These are phyloP conservation scores for Nineta flava DNA, from an alignment of 2,888 invertebrate species.

Conservation along the genomic window DNA sequence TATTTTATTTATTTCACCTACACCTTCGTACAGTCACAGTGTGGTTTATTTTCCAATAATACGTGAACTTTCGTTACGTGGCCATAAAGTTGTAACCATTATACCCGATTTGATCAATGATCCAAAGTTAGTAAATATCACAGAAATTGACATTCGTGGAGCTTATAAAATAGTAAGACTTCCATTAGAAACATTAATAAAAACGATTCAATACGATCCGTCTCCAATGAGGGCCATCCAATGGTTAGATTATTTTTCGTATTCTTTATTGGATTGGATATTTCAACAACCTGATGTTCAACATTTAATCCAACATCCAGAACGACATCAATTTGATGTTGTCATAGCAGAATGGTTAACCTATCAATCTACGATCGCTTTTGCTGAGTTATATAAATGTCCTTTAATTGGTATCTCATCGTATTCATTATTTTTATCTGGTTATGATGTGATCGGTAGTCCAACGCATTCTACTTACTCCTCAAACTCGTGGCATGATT, in stretches of 20 bases:
- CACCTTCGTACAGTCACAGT: conserved; percentile 31
- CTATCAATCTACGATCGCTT: conserved; percentile 8
- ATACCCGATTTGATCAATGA: conserved; percentile 25
- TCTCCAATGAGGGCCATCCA: neutral
- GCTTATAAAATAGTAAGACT: conserved; percentile 15
- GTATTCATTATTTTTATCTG: conserved; percentile 5
- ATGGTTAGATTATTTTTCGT: conserved; percentile 7
- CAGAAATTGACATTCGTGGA: conserved; percentile 23
- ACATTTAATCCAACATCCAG: conserved; percentile 2
- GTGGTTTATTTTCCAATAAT: conserved; percentile 26
- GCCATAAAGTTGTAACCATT: conserved; percentile 29
- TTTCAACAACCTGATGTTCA: conserved; percentile 9
- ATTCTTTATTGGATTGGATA: conserved; percentile 7
- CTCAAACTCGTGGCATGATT: conserved; percentile 3
- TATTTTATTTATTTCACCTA: conserved; percentile 26
- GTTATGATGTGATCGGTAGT: conserved; percentile 11
- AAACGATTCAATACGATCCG: neutral
- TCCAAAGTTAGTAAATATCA: conserved; percentile 19
- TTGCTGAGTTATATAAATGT: conserved; percentile 16
- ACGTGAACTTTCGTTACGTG: conserved; percentile 25
- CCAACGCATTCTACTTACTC: conserved; percentile 13
- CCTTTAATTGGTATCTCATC: conserved; percentile 16
- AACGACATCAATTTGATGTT: conserved; percentile 17
- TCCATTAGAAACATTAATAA: conserved; percentile 2
- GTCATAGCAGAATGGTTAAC: conserved; percentile 15